Evolutionary conservation across 35 echinoderm and acorn worm genomes (phyloP), one percentile per base, ranked within the genome.

Genomic region (Ophiothrix spiculata): DNA sequence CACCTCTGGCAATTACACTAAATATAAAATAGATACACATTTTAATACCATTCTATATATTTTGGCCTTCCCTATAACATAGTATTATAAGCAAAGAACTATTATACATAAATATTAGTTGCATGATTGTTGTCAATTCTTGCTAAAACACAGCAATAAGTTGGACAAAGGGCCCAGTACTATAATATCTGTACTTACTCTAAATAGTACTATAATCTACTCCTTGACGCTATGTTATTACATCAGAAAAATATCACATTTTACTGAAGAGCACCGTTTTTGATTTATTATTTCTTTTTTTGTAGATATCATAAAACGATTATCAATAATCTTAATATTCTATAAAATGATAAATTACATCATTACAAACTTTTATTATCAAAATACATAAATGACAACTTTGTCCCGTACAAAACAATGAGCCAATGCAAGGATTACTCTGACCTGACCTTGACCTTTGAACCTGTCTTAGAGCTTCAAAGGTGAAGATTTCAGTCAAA

Each of bases 321-420:
- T 69, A 69, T 69, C 29, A 69, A 15, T 69, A 15, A 2, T 69
- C 60, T 12, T 69, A 69, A 15, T 69, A 69, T 69, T 69, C 17
- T 69, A 69, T 69, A 69, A 69, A 69, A 69, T n/a, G 25, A 10
- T 69, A n/a, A 69, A 15, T 69, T 69, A 10, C 60, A 15, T 69
- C 60, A 69, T 69, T 69, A 69, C 60, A 69, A 69, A 69, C 17
- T 69, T 28, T 28, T 69, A 10, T 69, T 69, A 49, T n/a, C 60
- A 69, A 69, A 69, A 69, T 69, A 69, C 60, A 69, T 69, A 69
- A 69, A 69, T 69, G 60, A 25, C 60, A 69, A 6, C 23, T 69
- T 69, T n/a, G 23, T 28, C 8, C 60, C 60, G 29, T 69, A 15
- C 8, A 69, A 69, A 69, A 69, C 8, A 69, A 12, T 15, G 4